Evolutionary conservation across 2,888 invertebrate species (phyloP), one percentile per base, ranked within the genome.

Genomic region (Bhutanitis thaidina): DNA sequence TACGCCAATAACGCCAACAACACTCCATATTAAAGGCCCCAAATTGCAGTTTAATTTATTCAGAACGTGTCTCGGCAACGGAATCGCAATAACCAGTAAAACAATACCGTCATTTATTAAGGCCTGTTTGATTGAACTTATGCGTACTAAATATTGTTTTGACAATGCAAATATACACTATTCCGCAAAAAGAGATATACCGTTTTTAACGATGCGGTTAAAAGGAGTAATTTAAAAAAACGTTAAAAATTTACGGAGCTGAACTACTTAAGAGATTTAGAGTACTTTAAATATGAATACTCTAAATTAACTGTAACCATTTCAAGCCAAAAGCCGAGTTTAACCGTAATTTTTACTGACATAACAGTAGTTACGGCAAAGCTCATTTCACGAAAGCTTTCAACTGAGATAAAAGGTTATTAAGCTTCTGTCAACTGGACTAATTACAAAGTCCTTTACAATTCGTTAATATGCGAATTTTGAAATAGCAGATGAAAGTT

Each of bases 31-130:
- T 87, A 87, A 87, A 86, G 75, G 80, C 77, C 73, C 82, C 80
- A 85, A 89, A 89, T 86, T 86, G 85, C 82, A 84, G 77, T 87
- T 87, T 86, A 87, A 88, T 87, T 86, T 88, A 89, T 89, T 86
- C 88, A 67, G 82, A 67, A 78, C 88, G 88, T 88, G 88, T 87
- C 83, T 80, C 84, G 80, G 84, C 82, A 86, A 83, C 80, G 77
- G 80, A 83, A 83, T 85, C 80, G 85, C 80, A 87, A 86, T 87
- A 88, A 85, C 86, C 82, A 72, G 72, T 76, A 80, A 85, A 88
- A 84, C 85, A 82, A 83, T 84, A 76, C 75, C 76, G 69, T 67
- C 74, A 71, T 76, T 80, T 81, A 83, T 80, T 74, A 77, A 71
- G 67, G 71, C 64, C 62, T 71, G 73, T 77, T 78, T 76, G 74